Percentiles rank a stretch among this genome's conserved stretches.
phyloP scores from a whole-genome alignment of 2,888 invertebrate species.

The Tineola bisselliella region DNA sequence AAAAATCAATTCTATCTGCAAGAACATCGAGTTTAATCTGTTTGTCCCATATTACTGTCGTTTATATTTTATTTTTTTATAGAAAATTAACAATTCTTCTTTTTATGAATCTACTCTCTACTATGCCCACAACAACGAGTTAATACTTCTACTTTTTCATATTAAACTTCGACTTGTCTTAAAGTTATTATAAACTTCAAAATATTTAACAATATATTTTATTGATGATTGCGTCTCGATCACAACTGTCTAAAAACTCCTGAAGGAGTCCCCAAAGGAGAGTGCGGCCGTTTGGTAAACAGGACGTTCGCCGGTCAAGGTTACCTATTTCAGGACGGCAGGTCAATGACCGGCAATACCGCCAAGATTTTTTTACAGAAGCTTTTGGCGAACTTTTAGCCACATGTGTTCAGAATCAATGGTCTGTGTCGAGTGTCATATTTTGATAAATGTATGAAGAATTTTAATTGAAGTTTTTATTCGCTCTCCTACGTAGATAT shows the following conservation, averaged over 20 bases:
- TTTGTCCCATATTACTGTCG: too few relatives aligned
- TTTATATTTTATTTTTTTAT: too few relatives aligned
- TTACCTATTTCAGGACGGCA: slow-evolving; percentile 41
- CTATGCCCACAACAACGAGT: too few relatives aligned
- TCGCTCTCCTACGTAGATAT: neutral
- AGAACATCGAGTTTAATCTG: too few relatives aligned
- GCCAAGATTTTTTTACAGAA: neutral
- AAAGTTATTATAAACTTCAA: neutral
- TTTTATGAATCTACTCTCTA: too few relatives aligned
- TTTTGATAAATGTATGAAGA: neutral
- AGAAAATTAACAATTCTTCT: too few relatives aligned
- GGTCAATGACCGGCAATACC: slow-evolving; percentile 30
- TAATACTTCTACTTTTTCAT: too few relatives aligned
- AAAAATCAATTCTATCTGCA: too few relatives aligned
- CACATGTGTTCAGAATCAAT: neutral
- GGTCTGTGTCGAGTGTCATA: neutral
- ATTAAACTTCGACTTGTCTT: too few relatives aligned
- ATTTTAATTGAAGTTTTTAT: neutral
- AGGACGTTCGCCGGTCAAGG: slow-evolving; percentile 47
- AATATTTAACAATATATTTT: too few relatives aligned
- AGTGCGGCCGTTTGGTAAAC: slow-evolving; percentile 21
- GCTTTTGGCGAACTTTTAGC: neutral
- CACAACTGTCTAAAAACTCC: neutral
- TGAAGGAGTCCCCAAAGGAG: neutral
- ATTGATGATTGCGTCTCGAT: too few relatives aligned